Evolutionary conservation across 2,113 vertebrate species (phyloP).

Genomic region (Carlito syrichta): DNA sequence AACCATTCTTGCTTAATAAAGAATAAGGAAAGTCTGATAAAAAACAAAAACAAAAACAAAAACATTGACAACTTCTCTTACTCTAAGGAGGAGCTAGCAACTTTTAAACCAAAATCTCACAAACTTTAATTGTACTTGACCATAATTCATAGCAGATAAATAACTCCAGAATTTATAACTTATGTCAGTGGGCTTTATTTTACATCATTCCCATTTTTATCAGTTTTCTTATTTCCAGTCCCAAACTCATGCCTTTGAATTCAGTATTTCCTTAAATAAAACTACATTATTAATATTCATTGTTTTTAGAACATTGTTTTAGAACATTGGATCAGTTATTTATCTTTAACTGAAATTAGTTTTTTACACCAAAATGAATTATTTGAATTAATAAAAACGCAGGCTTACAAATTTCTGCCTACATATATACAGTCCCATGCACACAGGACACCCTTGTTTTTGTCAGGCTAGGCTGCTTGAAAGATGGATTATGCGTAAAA

Average conservation of each 20-base stretch:
- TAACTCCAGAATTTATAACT: background rate
- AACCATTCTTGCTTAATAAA: background rate
- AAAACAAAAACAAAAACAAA: too few relatives aligned
- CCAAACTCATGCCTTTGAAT: background rate
- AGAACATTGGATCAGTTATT: background rate
- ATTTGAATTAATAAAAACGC: background rate
- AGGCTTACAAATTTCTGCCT: background rate
- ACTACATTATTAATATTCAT: background rate
- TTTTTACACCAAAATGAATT: background rate
- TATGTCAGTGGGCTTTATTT: background rate
- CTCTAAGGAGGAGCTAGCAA: background rate
- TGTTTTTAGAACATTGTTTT: background rate
- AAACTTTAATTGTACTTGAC: background rate
- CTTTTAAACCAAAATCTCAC: background rate
- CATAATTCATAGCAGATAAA: background rate
- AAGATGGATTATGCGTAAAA: accelerated
- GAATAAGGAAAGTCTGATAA: background rate
- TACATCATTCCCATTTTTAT: background rate
- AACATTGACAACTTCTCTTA: background rate
- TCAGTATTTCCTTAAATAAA: background rate
- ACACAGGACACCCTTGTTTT: background rate
- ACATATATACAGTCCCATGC: too few relatives aligned
- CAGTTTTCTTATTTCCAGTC: background rate
- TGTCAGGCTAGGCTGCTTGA: background rate
- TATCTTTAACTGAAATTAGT: background rate